Evolutionary conservation across 2,797 vertebrate genomes (phyloP).

Genomic region (Chiroxiphia lanceolata): DNA sequence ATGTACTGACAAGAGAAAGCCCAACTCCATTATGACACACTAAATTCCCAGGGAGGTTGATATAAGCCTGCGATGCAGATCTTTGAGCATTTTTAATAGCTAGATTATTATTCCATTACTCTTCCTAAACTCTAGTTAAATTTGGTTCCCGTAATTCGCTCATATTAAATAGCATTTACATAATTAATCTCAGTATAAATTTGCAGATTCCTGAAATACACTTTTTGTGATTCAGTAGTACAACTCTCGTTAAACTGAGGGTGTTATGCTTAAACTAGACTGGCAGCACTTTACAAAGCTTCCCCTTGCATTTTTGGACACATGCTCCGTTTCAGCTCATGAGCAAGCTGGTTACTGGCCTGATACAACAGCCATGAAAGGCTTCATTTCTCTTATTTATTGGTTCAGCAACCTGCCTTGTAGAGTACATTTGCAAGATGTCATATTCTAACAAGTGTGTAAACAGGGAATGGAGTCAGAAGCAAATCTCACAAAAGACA

Average conservation of each 20-base stretch:
- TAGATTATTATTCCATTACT: slow-evolving; percentile 45
- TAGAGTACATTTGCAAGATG: slow-evolving; percentile 65
- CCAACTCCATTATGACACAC: slow-evolving; percentile 50
- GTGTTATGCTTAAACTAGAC: slow-evolving; percentile 8
- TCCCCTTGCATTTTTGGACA: slow-evolving; percentile 62
- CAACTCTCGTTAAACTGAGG: background rate
- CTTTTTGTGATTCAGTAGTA: slow-evolving; percentile 4
- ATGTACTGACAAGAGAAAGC: slow-evolving; percentile 39
- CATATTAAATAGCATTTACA: slow-evolving; percentile 55
- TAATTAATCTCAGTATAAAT: slow-evolving; percentile 37
- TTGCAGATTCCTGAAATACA: slow-evolving; percentile 31
- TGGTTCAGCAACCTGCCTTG: slow-evolving; percentile 52
- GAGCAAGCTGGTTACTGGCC: slow-evolving; percentile 34
- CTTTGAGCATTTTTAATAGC: slow-evolving; percentile 56
- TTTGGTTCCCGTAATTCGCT: slow-evolving; percentile 29
- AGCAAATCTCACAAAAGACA: slow-evolving; percentile 66
- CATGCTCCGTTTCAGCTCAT: slow-evolving; percentile 45
- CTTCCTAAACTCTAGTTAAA: slow-evolving; percentile 59
- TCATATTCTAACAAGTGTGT: slow-evolving; percentile 71
- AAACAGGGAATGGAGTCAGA: slow-evolving; percentile 42
- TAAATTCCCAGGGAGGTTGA: slow-evolving; percentile 60
- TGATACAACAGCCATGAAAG: slow-evolving; percentile 57
- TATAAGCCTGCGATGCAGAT: slow-evolving; percentile 53
- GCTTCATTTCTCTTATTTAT: slow-evolving; percentile 70
- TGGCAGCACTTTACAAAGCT: slow-evolving; percentile 13